Base-by-base conservation (phyloP, 2,797 vertebrate species). In the Apodemus agrarius region DNA sequence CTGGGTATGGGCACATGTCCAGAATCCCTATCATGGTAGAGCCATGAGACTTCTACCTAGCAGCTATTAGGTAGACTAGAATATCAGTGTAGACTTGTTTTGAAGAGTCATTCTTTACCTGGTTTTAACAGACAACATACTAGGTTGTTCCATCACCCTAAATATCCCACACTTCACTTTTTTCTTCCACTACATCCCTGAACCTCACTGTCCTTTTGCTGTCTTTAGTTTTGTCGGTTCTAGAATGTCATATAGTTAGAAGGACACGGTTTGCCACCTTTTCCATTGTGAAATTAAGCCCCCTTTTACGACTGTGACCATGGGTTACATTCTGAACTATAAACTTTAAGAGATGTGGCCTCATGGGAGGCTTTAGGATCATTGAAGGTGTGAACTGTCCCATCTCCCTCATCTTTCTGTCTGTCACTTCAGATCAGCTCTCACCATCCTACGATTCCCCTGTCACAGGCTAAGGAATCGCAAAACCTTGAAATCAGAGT, bases 161-260 rank as follows among this genome's bases (percentile, higher is more conserved):
- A 72, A 43, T 40, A 1, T 24, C 24, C 26, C 1, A 2, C 1
- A 1, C 17, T 26, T 2, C 12, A 17, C 63, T 13, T 24, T 11
- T 40, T 74, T 5, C 81, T 46, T 1, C 12, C 3, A 2, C 17
- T 34, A 8, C 17, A 4, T 86, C 13, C n/a, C 49, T 80, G 22
- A 37, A 49, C 11, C 29, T 31, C 49, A 79, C 31, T 80, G 63
- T 31, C 29, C 43, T 52, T 63, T 26, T 21, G 43, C 7, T 67
- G 37, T 61, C 11, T 26, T 3, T 80, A 63, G 40, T 49, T 85
- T 46, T 22, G 6, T 49, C 61, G 67, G 13, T 49, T 84, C 29
- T 65, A 65, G 29, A 34, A 46, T 11, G 10, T 12, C 29, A 1
- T 21, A 31, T 21, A 40, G 6, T 85, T 91, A 57, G 31, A 63